Evolutionary conservation across 2,113 vertebrate species (phyloP).

Genomic region (Sialia sialis): DNA sequence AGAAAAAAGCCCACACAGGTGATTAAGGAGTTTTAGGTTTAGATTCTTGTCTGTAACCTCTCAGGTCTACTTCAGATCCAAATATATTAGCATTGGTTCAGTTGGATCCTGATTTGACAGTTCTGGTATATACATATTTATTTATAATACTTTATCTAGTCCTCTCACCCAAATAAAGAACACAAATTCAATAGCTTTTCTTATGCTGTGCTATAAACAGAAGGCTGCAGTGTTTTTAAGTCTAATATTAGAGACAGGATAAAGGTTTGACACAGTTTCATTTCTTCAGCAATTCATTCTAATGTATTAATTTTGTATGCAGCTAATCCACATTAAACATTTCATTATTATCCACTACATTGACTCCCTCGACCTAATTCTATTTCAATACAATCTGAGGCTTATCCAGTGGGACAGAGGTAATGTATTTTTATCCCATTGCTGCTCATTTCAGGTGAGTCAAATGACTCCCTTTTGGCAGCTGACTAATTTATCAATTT

Average conservation of each 20-base stretch:
- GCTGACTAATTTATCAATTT: conserved; percentile 1
- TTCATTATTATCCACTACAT: conserved; percentile 47
- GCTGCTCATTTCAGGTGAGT: neutral
- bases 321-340: conserved; percentile 42
- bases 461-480: conserved; percentile 26
- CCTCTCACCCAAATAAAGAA: neutral
- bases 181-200: neutral
- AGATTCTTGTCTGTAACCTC: neutral
- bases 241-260: neutral
- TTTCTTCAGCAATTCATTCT: conserved; percentile 36
- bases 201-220: conserved; percentile 14
- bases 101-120: neutral
- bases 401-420: conserved; percentile 18
- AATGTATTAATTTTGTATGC: conserved; percentile 47
- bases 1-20: neutral
- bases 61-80: neutral
- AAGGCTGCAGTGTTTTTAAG: neutral
- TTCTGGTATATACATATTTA: neutral
- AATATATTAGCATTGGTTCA: neutral
- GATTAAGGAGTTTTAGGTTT: neutral
- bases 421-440: conserved; percentile 28
- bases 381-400: conserved; percentile 8
- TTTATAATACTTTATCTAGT: neutral
- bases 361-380: conserved; percentile 18
- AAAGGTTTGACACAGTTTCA: neutral